Percentiles rank a stretch among this genome's conserved stretches.
Evolutionary conservation across 2,113 vertebrate species (phyloP).

Genomic region (Rhizomys pruinosus): DNA sequence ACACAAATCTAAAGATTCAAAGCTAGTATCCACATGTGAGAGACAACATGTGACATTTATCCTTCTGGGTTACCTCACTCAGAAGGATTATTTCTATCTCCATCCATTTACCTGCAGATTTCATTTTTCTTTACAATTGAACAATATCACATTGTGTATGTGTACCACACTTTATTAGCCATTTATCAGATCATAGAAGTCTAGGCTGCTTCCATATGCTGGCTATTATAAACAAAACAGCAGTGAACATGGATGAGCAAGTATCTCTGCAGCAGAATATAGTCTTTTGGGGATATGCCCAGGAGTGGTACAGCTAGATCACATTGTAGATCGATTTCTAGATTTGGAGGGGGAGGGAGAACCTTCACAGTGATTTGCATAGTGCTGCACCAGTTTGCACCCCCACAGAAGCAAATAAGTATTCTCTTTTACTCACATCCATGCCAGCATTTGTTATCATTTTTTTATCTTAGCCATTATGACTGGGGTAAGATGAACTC

Average conservation of each 20-base stretch:
- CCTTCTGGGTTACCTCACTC: not conserved
- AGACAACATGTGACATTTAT: no score
- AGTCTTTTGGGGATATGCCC: not conserved
- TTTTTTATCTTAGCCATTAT: not conserved
- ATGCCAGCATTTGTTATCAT: not conserved
- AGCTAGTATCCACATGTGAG: no score
- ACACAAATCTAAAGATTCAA: not conserved
- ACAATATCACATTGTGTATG: not conserved
- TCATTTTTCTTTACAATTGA: not conserved
- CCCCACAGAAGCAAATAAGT: not conserved
- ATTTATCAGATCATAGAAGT: not conserved
- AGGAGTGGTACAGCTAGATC: not conserved
- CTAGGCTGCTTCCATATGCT: not conserved
- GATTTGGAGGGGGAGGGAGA: no score
- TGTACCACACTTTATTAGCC: not conserved
- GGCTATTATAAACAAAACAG: not conserved
- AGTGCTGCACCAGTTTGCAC: not conserved
- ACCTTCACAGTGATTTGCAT: not conserved
- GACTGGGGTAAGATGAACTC: not conserved
- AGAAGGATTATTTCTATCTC: not conserved
- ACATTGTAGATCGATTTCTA: not conserved
- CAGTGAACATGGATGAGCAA: not conserved
- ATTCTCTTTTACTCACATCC: not conserved
- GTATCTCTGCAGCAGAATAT: not conserved
- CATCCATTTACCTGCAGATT: not conserved